phyloP scores from a whole-genome alignment of 2,888 invertebrate genomes.

The Melinopterus prodromus region DNA sequence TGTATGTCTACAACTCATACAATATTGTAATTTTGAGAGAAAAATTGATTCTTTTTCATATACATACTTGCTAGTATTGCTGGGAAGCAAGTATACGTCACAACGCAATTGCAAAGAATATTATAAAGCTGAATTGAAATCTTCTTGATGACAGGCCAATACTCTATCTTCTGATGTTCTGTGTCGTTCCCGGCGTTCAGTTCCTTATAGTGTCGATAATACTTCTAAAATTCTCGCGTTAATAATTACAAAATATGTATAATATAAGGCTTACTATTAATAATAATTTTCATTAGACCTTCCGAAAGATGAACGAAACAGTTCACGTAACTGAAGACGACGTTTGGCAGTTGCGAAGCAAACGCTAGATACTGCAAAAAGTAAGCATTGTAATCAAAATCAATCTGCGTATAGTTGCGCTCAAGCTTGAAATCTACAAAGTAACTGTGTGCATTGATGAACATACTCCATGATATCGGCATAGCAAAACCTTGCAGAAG shows the following conservation, averaged over 20 bases:
- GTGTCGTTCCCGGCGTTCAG: neutral
- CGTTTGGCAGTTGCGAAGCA: conserved; percentile 92
- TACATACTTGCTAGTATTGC: conserved; percentile 78
- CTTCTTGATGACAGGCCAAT: conserved; percentile 74
- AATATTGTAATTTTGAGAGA: neutral
- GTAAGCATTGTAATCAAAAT: conserved; percentile 67
- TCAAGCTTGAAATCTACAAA: conserved; percentile 85
- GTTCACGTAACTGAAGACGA: conserved; percentile 93
- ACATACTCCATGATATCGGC: conserved; percentile 99
- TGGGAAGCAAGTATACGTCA: conserved; percentile 90
- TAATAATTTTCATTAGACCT: neutral
- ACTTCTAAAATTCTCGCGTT: neutral
- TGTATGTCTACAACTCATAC: conserved; percentile 63
- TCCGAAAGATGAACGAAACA: conserved; percentile 81
- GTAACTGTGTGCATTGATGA: conserved; percentile 80
- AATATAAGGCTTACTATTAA: conserved; percentile 73
- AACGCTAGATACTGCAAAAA: conserved; percentile 89
- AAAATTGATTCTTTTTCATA: neutral
- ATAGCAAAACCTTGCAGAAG: conserved; percentile 94
- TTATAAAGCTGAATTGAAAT: conserved; percentile 87
- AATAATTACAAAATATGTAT: neutral
- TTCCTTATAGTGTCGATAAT: neutral
- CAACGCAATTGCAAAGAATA: conserved; percentile 91
- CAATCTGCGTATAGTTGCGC: conserved; percentile 52
- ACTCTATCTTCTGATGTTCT: conserved; percentile 50